A percentile compares a stretch with the other conserved stretches of the same genome.
Evolutionary conservation across 2,888 invertebrate species (phyloP).

Genomic region (Andrena marginata): DNA sequence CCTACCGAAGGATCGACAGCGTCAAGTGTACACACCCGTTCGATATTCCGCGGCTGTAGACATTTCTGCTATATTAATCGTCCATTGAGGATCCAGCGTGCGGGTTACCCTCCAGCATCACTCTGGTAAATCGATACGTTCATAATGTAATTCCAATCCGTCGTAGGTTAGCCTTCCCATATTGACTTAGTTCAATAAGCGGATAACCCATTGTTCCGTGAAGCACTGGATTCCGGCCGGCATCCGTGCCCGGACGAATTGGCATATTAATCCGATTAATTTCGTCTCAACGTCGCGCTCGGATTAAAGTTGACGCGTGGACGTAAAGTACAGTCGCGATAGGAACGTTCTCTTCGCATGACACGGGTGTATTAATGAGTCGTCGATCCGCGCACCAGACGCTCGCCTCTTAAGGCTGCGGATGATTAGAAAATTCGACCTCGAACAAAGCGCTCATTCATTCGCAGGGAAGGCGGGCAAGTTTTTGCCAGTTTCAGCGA

Average conservation of each 20-base stretch:
- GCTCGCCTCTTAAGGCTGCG: background rate
- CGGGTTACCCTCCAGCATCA: background rate
- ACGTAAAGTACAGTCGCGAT: background rate
- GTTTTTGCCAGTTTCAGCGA: too few relatives aligned
- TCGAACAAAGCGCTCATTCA: too few relatives aligned
- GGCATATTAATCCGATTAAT: constrained; percentile 55
- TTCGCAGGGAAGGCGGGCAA: too few relatives aligned
- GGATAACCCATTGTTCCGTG: constrained; percentile 51
- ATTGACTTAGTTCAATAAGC: constrained; percentile 53
- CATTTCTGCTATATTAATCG: constrained; percentile 5
- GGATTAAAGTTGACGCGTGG: background rate
- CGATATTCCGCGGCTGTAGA: background rate
- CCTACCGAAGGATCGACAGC: background rate
- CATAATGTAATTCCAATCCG: constrained; percentile 54
- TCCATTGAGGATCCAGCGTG: background rate
- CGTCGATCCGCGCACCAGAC: background rate
- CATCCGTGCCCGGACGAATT: constrained; percentile 23
- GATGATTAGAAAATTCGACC: background rate
- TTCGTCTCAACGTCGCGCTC: constrained; percentile 1
- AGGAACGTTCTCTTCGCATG: background rate
- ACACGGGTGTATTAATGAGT: background rate
- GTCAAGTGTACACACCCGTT: background rate
- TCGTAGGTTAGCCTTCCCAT: constrained; percentile 26
- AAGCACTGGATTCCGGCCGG: constrained; percentile 36
- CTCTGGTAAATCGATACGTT: constrained; percentile 46